A percentile compares a stretch with the other conserved stretches of the same genome.
Evolutionary conservation across 2,113 vertebrate species (phyloP).

Genomic region (Pyrgilauda ruficollis): DNA sequence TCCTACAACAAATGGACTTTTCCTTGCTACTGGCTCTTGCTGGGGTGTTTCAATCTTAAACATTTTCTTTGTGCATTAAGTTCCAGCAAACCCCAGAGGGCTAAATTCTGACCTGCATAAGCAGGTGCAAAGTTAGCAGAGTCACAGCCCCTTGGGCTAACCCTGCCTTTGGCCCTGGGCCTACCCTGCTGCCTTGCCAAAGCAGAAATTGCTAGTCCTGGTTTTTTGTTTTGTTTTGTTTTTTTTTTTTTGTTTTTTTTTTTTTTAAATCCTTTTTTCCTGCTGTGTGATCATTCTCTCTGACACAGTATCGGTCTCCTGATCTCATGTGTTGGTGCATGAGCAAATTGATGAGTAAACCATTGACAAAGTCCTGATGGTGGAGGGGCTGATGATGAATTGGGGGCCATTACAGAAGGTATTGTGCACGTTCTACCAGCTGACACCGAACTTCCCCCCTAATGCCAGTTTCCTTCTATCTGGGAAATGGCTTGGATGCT

Average conservation of each 20-base stretch:
- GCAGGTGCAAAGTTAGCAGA: neutral
- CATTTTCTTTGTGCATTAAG: neutral
- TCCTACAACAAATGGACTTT: neutral
- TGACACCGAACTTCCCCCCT: slow-evolving; percentile 56
- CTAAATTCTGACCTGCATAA: neutral
- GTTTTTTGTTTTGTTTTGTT: rapidly evolving
- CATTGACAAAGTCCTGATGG: slow-evolving; percentile 58
- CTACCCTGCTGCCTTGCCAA: neutral
- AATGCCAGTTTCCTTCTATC: slow-evolving; percentile 43
- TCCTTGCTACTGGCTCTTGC: neutral
- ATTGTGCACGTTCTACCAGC: slow-evolving; percentile 30
- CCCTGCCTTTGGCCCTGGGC: neutral
- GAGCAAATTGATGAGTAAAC: slow-evolving; percentile 52
- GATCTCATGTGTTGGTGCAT: slow-evolving; percentile 8
- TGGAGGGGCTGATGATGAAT: slow-evolving; percentile 42
- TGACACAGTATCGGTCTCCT: slow-evolving; percentile 22
- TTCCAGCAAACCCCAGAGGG: neutral
- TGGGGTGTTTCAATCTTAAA: neutral
- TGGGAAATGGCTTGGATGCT: slow-evolving; percentile 53
- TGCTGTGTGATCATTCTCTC: neutral
- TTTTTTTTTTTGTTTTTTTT: rapidly evolving
- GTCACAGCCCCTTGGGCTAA: neutral
- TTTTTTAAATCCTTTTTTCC: neutral
- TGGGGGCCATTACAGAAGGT: slow-evolving; percentile 28
- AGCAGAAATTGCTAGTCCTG: neutral